Conservation (phyloP, 2,888 invertebrate genomes). For the Protula sp. region DNA sequence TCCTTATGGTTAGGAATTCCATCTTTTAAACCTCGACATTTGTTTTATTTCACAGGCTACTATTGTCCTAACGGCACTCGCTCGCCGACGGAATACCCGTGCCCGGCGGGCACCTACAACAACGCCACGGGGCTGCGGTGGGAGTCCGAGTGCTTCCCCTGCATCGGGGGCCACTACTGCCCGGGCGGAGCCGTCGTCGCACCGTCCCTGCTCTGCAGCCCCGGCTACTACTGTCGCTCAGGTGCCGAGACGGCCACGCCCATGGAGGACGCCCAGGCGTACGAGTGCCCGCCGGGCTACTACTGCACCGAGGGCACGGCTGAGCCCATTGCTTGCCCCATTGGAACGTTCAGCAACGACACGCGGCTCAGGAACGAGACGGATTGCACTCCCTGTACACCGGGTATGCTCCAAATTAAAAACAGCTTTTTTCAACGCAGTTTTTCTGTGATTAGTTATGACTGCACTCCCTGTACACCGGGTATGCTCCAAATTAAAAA, state of each 20-base stretch:
- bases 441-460: background rate
- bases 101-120: conserved; percentile 44
- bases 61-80: conserved; percentile 45
- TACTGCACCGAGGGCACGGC: conserved; percentile 40
- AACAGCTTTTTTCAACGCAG: background rate
- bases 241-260: conserved; percentile 40
- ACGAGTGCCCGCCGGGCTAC: conserved; percentile 45
- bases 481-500: conserved; percentile 36
- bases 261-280: conserved; percentile 31
- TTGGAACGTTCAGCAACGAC: conserved; percentile 40
- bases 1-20: too few species aligned
- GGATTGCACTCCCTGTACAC: conserved; percentile 40
- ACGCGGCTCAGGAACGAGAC: conserved; percentile 35
- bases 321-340: conserved; percentile 31
- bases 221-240: conserved; percentile 42
- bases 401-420: conserved; percentile 37
- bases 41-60: conserved; percentile 23
- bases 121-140: conserved; percentile 36
- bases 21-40: too few species aligned
- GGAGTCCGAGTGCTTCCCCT: conserved; percentile 34
- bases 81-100: conserved; percentile 34
- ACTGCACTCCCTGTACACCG: conserved; percentile 41
- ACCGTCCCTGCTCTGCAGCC: conserved; percentile 38
- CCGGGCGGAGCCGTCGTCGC: conserved; percentile 35
- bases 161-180: conserved; percentile 33